Percentiles rank a stretch among this genome's conserved stretches.
Conservation (phyloP, 2,113 vertebrate genomes). For the Festucalex cinctus region DNA sequence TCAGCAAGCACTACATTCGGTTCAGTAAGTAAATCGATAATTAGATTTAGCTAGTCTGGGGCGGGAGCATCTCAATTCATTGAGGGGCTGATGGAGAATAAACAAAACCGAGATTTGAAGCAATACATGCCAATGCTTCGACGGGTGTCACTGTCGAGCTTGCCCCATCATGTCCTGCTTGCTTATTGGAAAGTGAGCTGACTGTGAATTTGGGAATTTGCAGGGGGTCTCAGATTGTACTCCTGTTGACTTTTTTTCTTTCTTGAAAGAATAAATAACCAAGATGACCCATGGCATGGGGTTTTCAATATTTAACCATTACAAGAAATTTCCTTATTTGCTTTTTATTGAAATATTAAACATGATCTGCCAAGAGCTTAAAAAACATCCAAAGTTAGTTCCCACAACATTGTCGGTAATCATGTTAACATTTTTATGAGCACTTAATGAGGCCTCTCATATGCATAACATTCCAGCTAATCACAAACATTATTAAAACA, state of each 20-base stretch:
- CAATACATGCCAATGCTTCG: neutral
- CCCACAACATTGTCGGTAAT: neutral
- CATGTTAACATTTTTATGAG: neutral
- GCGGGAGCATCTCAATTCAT: neutral
- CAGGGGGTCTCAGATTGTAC: neutral
- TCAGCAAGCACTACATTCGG: neutral
- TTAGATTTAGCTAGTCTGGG: neutral
- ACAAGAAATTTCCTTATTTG: neutral
- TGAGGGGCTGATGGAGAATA: neutral
- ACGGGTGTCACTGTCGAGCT: neutral
- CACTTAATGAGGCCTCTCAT: neutral
- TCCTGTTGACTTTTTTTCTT: neutral
- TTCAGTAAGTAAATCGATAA: neutral
- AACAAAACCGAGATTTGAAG: neutral
- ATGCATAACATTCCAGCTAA: neutral
- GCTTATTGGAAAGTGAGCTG: neutral
- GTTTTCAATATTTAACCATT: neutral
- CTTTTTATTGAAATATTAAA: neutral
- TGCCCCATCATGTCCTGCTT: neutral
- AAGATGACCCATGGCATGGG: neutral
- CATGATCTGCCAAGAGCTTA: neutral
- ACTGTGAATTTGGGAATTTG: neutral
- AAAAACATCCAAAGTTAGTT: neutral
- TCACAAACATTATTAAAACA: slow-evolving; percentile 3
- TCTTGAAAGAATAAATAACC: neutral